Percentiles rank a stretch among this genome's conserved stretches.
phyloP scores from a whole-genome alignment of 1,140 invertebrate genomes.

The Steinernema feltiae region DNA sequence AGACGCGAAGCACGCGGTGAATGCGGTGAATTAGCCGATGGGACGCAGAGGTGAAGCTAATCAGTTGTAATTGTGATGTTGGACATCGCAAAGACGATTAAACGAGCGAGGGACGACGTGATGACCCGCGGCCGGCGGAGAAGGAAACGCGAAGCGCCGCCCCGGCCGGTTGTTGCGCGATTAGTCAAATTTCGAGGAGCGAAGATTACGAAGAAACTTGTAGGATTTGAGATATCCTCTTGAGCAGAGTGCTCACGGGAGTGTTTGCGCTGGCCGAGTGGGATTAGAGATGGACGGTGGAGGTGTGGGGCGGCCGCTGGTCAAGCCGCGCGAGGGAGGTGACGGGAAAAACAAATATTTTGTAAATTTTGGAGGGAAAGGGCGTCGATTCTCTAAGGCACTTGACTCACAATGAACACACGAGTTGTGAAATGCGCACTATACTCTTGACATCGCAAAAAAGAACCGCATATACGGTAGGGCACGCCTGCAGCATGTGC shows the following conservation, averaged over 20 bases:
- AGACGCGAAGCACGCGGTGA: neutral
- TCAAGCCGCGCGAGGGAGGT: too few species aligned
- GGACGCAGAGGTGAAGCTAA: neutral
- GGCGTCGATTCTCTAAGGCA: neutral
- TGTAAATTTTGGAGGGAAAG: neutral
- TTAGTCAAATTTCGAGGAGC: neutral
- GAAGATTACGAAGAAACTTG: conserved; percentile 3
- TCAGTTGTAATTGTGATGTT: neutral
- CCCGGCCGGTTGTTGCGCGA: neutral
- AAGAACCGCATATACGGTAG: too few species aligned
- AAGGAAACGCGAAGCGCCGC: neutral
- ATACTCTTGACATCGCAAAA: too few species aligned
- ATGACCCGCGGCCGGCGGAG: neutral
- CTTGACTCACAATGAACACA: too few species aligned
- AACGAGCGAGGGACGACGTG: neutral
- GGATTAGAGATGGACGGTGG: neutral
- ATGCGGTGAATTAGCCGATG: neutral
- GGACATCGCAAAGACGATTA: neutral
- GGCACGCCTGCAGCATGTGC: too few species aligned
- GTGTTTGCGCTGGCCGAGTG: conserved; percentile 2
- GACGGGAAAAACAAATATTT: neutral
- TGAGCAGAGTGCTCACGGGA: neutral
- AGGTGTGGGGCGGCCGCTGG: neutral
- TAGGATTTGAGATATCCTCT: conserved; percentile 14
- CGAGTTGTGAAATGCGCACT: too few species aligned